Evolutionary conservation across 2,888 invertebrate species (phyloP).

Genomic region (Hypsopygia costalis): DNA sequence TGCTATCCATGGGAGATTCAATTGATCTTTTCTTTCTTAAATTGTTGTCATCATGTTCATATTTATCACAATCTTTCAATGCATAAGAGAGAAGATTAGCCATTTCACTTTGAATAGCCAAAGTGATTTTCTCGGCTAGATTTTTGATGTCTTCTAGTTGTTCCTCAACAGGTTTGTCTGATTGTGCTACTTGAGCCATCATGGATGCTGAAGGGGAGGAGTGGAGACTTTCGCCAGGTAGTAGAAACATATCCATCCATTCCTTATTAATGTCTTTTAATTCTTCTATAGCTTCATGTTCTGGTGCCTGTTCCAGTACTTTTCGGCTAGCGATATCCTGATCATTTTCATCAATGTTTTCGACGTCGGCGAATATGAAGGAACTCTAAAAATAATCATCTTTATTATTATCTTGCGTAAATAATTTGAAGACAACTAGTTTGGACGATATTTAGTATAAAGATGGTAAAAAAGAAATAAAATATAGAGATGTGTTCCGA

Average conservation of each 20-base stretch:
- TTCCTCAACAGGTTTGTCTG: constrained; percentile 57
- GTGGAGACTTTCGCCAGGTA: constrained; percentile 32
- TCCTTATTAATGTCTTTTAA: constrained; percentile 36
- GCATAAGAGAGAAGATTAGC: constrained; percentile 51
- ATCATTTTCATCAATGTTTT: constrained; percentile 23
- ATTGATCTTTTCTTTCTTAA: constrained; percentile 50
- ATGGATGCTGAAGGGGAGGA: constrained; percentile 49
- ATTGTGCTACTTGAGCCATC: constrained; percentile 51
- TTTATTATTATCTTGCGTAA: too few relatives aligned
- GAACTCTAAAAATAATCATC: constrained; percentile 39
- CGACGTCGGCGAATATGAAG: constrained; percentile 33
- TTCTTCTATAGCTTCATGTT: constrained; percentile 32
- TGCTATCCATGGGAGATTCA: constrained; percentile 63
- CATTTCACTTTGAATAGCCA: constrained; percentile 57
- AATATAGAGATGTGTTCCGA: too few relatives aligned
- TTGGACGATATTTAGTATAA: too few relatives aligned
- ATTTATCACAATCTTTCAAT: constrained; percentile 34
- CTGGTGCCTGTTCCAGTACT: constrained; percentile 23
- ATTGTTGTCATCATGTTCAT: constrained; percentile 30
- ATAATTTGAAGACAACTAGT: too few relatives aligned
- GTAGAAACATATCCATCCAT: constrained; percentile 49
- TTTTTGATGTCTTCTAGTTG: constrained; percentile 61
- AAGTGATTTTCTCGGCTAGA: constrained; percentile 51
- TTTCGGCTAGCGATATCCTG: constrained; percentile 27
- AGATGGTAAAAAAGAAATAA: too few relatives aligned